Evolutionary conservation across 2,888 invertebrate genomes (phyloP).

Genomic region (Sminthurides aquaticus): DNA sequence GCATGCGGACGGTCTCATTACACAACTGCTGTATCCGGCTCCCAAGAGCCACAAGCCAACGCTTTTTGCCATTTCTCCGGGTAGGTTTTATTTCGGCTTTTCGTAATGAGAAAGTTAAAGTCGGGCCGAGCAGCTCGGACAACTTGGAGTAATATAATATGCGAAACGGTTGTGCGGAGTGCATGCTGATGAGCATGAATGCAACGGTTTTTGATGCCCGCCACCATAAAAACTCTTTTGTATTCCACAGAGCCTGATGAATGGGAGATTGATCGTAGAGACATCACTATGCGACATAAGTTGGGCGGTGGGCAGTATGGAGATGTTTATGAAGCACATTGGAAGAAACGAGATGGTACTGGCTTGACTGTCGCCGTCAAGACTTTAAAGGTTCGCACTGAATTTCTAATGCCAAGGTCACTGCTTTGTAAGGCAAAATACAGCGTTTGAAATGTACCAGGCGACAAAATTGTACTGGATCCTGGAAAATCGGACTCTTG

Average conservation of each 20-base stretch:
- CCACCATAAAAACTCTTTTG: background rate
- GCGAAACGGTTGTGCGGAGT: background rate
- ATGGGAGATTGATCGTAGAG: slow-evolving; percentile 97
- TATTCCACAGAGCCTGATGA: slow-evolving; percentile 88
- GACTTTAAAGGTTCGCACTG: slow-evolving; percentile 85
- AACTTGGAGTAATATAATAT: background rate
- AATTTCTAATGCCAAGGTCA: too few species aligned
- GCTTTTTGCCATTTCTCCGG: slow-evolving; percentile 84
- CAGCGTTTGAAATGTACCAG: too few species aligned
- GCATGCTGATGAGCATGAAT: too few species aligned
- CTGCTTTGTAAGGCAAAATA: too few species aligned
- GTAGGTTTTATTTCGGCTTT: slow-evolving; percentile 46
- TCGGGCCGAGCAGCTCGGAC: too few species aligned
- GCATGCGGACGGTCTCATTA: slow-evolving; percentile 91
- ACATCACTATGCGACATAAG: slow-evolving; percentile 97
- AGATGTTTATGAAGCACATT: slow-evolving; percentile 65
- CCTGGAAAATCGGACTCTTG: too few species aligned
- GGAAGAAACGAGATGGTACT: slow-evolving; percentile 60
- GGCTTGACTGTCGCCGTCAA: slow-evolving; percentile 97
- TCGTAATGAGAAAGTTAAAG: background rate
- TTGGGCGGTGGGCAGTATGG: slow-evolving; percentile 78
- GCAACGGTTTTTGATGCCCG: too few species aligned
- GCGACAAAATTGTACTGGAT: too few species aligned
- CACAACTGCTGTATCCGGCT: slow-evolving; percentile 93
- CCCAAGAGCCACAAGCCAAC: slow-evolving; percentile 93